Evolutionary conservation across 2,888 invertebrate species (phyloP).

Genomic region (Spialia ferax): DNA sequence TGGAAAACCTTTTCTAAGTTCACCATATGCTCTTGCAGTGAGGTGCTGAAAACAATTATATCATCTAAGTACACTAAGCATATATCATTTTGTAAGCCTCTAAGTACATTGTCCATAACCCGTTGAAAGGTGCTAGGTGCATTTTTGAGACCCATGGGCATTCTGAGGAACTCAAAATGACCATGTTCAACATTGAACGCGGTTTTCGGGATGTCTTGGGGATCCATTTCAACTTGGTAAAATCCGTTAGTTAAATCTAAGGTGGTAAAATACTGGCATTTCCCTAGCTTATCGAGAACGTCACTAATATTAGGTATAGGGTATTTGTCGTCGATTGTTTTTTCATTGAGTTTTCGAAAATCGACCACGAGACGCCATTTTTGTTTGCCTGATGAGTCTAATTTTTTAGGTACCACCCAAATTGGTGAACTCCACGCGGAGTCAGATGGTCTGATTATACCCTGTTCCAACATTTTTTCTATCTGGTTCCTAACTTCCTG

Average conservation of each 20-base stretch:
- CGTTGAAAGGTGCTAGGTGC: conserved; percentile 54
- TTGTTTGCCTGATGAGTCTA: conserved; percentile 35
- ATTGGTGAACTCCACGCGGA: conserved; percentile 42
- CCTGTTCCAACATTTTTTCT: conserved; percentile 41
- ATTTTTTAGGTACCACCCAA: conserved; percentile 42
- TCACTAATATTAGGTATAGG: conserved; percentile 44
- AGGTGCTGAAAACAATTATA: conserved; percentile 50
- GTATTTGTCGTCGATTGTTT: conserved; percentile 41
- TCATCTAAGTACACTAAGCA: conserved; percentile 54
- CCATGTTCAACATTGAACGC: conserved; percentile 46
- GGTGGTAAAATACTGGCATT: conserved; percentile 45
- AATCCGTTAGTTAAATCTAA: conserved; percentile 45
- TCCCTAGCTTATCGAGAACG: conserved; percentile 45
- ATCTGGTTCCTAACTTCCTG: conserved; percentile 41
- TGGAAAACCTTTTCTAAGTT: conserved; percentile 52
- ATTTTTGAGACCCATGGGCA: conserved; percentile 49
- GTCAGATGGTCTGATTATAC: conserved; percentile 41
- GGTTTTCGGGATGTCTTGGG: conserved; percentile 43
- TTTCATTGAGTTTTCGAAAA: conserved; percentile 47
- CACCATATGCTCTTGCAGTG: conserved; percentile 52
- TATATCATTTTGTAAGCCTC: conserved; percentile 47
- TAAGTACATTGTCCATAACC: conserved; percentile 46
- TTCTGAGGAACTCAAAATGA: conserved; percentile 46
- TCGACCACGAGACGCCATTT: conserved; percentile 47
- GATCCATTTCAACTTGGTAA: conserved; percentile 46